A percentile compares a stretch with the other conserved stretches of the same genome.
phyloP scores from a whole-genome alignment of 2,888 invertebrate genomes.

The Apamea monoglypha region DNA sequence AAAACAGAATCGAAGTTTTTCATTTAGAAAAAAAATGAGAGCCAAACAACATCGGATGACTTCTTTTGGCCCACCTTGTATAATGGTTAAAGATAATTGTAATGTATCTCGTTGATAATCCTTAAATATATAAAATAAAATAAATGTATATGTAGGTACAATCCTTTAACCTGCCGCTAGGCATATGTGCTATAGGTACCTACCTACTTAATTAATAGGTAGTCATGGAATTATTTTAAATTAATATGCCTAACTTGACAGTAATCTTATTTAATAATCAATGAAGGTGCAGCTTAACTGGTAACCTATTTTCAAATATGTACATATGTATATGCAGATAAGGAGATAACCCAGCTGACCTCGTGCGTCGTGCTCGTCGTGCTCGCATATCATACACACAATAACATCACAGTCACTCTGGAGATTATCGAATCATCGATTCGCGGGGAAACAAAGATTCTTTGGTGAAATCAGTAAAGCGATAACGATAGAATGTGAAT shows the following conservation, averaged over 20 bases:
- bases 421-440: slow-evolving; percentile 27
- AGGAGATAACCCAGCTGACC: slow-evolving; percentile 34
- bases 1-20: no score
- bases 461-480: slow-evolving; percentile 36
- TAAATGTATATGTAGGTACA: no score
- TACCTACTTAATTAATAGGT: not conserved
- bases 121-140: no score
- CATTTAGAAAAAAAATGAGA: no score
- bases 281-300: slow-evolving; percentile 1
- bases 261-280: not conserved
- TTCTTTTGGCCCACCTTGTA: no score
- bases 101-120: no score
- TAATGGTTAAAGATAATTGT: no score
- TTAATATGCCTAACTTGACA: not conserved
- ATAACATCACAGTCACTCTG: slow-evolving; percentile 18
- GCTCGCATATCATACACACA: slow-evolving; percentile 12
- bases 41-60: no score
- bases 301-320: slow-evolving; percentile 17
- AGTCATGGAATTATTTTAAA: not conserved
- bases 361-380: not conserved
- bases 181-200: not conserved
- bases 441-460: slow-evolving; percentile 45
- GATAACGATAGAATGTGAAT: slow-evolving; percentile 42
- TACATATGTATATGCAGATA: slow-evolving; percentile 10
- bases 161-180: not conserved